These are phyloP conservation scores for Pangasius mekongensis DNA, from an alignment of 2,797 vertebrate species.

Conservation along the genomic window DNA sequence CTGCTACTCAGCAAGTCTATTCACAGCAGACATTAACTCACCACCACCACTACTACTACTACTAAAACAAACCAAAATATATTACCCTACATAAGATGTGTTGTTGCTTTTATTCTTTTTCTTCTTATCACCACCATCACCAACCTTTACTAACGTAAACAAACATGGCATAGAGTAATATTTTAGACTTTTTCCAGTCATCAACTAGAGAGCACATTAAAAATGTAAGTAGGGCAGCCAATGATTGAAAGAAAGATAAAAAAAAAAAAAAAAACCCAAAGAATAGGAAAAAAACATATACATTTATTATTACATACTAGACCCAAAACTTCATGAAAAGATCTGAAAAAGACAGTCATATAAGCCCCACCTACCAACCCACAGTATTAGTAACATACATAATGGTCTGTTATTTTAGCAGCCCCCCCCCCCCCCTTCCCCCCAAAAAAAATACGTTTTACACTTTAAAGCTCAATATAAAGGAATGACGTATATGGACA, in stretches of 20 bases:
- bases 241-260: background rate
- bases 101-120: too few relatives aligned
- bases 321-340: background rate
- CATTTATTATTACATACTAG: background rate
- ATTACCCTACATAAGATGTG: too few relatives aligned
- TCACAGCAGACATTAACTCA: too few relatives aligned
- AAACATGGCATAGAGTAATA: background rate
- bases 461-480: background rate
- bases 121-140: background rate
- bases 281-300: background rate
- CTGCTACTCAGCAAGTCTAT: too few relatives aligned
- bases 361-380: background rate
- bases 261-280: background rate
- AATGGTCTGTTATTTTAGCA: background rate
- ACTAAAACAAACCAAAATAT: too few relatives aligned
- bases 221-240: background rate
- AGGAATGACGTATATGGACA: background rate
- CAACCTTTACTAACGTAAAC: background rate
- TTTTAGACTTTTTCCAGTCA: background rate
- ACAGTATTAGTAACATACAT: background rate
- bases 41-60: too few relatives aligned
- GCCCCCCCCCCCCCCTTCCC: too few relatives aligned
- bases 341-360: background rate
- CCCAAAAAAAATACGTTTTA: too few relatives aligned
- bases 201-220: background rate